A percentile compares a stretch with the other conserved stretches of the same genome.
These are phyloP conservation scores for Thyatira batis DNA, from an alignment of 2,888 invertebrate species.

Conservation along the genomic window DNA sequence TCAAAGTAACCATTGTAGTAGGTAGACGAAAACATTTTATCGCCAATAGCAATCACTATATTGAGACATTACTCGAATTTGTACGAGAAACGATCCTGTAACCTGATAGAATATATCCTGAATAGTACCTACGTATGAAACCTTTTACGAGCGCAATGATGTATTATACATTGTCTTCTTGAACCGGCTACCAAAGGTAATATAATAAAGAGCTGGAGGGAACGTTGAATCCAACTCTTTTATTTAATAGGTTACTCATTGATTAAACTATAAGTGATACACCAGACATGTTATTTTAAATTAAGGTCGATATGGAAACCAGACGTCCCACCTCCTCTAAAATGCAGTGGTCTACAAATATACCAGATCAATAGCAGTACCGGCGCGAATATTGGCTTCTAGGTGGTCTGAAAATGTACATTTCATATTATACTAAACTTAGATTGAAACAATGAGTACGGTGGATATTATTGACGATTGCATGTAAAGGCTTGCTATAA, in stretches of 20 bases:
- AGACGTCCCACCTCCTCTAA: constrained; percentile 29
- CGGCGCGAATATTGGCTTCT: constrained; percentile 29
- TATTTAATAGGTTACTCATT: constrained; percentile 1
- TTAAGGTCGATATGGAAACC: constrained; percentile 33
- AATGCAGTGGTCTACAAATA: constrained; percentile 64
- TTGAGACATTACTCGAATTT: neutral
- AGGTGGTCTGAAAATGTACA: constrained; percentile 17
- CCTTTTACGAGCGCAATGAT: too few species aligned
- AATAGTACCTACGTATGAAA: neutral
- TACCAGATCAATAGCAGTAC: constrained; percentile 62
- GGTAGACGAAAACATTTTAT: neutral
- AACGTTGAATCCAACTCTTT: too few species aligned
- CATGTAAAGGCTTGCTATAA: too few species aligned
- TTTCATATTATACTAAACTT: neutral
- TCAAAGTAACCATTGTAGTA: neutral
- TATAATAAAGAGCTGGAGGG: too few species aligned
- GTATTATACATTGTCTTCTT: constrained; percentile 6
- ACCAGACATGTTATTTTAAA: constrained; percentile 28
- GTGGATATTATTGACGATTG: too few species aligned
- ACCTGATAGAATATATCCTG: neutral
- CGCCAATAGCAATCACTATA: neutral
- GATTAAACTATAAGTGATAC: constrained; percentile 5
- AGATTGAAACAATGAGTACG: neutral
- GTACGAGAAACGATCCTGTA: neutral
- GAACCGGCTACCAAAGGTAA: constrained; percentile 11